phyloP scores from a whole-genome alignment of 1,140 invertebrate genomes.

The Drosophila albomicans region DNA sequence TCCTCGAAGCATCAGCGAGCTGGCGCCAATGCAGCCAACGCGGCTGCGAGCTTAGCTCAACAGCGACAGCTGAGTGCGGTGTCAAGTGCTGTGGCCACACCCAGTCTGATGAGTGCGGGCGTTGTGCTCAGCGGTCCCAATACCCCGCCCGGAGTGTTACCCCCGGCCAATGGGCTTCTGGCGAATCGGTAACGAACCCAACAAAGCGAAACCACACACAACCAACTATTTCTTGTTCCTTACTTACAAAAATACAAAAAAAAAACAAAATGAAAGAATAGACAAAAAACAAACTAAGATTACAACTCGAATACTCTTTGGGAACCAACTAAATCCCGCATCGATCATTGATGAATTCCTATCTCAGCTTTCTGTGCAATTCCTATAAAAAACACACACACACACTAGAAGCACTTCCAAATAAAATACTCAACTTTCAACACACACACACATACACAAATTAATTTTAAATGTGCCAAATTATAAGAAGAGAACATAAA shows the following conservation, averaged over 20 bases:
- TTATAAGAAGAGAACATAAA: slow-evolving; percentile 51
- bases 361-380: slow-evolving; percentile 81
- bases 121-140: slow-evolving; percentile 72
- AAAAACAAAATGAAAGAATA: slow-evolving; percentile 27
- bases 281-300: slow-evolving; percentile 44
- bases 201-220: slow-evolving; percentile 3
- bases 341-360: slow-evolving; percentile 77
- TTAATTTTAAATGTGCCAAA: slow-evolving; percentile 84
- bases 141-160: slow-evolving; percentile 63
- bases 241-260: slow-evolving; percentile 61
- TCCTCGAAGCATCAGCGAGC: slow-evolving; percentile 69
- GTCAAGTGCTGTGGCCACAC: slow-evolving; percentile 39
- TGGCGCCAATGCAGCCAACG: slow-evolving; percentile 6
- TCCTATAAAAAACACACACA: slow-evolving; percentile 63
- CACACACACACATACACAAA: slow-evolving; percentile 47
- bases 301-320: slow-evolving; percentile 59
- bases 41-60: slow-evolving; percentile 33
- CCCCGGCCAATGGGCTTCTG: slow-evolving; percentile 78
- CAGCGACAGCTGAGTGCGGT: slow-evolving; percentile 51
- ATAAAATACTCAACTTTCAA: slow-evolving; percentile 71
- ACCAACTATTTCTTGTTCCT: slow-evolving; percentile 81
- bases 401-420: slow-evolving; percentile 66
- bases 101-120: slow-evolving; percentile 44
- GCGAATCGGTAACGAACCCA: slow-evolving; percentile 73
- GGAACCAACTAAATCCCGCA: slow-evolving; percentile 18